phyloP scores from a whole-genome alignment of 2,888 invertebrate species.

The Agrochola macilenta region DNA sequence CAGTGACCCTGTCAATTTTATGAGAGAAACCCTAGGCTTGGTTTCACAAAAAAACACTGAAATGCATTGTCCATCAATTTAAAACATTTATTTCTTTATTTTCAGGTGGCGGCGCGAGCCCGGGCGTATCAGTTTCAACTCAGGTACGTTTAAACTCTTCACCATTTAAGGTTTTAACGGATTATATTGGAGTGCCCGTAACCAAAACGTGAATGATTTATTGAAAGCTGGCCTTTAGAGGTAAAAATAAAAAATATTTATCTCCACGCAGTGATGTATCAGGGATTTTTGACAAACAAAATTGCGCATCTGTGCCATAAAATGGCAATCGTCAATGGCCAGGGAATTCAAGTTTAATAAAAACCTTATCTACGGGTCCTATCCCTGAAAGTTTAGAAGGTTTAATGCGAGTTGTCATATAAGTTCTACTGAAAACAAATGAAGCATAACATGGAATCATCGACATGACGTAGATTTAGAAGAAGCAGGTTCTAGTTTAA shows the following conservation, averaged over 20 bases:
- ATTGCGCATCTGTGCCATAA: background rate
- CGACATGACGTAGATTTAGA: background rate
- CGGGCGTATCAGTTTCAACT: constrained; percentile 87
- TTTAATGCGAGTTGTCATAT: background rate
- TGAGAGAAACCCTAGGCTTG: background rate
- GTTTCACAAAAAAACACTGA: background rate
- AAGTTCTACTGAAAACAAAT: background rate
- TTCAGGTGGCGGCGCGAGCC: constrained; percentile 80
- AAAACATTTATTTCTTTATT: constrained; percentile 68
- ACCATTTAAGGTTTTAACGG: constrained; percentile 53
- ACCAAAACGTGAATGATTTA: constrained; percentile 56
- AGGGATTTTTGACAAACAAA: background rate
- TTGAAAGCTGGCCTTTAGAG: constrained; percentile 20
- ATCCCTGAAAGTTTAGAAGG: background rate
- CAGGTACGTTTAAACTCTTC: constrained; percentile 78
- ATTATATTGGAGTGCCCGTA: constrained; percentile 48
- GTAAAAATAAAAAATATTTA: constrained; percentile 23
- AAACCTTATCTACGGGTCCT: background rate
- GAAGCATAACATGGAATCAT: background rate
- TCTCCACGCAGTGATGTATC: background rate
- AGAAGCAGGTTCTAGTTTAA: background rate
- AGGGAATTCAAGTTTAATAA: background rate
- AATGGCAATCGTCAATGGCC: background rate
- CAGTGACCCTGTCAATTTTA: background rate
- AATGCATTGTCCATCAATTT: constrained; percentile 27